phyloP scores from a whole-genome alignment of 2,113 vertebrate species.

The Syrmaticus mikado region DNA sequence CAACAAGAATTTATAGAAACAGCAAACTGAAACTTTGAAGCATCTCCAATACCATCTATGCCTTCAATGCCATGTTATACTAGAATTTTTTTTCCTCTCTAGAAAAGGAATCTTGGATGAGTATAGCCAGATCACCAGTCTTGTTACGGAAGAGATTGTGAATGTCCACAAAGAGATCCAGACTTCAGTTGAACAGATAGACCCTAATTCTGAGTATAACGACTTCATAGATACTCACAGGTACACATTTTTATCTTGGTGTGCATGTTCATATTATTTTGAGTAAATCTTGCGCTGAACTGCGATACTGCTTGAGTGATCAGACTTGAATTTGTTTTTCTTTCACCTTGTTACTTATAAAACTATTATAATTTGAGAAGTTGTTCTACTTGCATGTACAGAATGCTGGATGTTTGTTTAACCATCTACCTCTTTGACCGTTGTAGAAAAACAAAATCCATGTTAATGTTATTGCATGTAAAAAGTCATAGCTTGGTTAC shows the following conservation, averaged over 20 bases:
- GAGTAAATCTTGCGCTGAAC: neutral
- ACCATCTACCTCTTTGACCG: neutral
- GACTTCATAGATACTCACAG: slow-evolving; percentile 92
- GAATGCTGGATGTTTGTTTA: neutral
- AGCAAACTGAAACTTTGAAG: neutral
- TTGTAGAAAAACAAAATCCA: neutral
- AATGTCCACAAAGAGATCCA: slow-evolving; percentile 94
- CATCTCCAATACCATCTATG: neutral
- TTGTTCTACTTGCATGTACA: neutral
- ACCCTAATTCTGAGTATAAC: slow-evolving; percentile 91
- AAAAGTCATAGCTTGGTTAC: neutral
- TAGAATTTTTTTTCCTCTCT: slow-evolving; percentile 53
- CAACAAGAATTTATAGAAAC: neutral
- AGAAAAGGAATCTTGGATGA: slow-evolving; percentile 95
- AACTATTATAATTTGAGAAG: neutral
- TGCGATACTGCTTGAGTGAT: neutral
- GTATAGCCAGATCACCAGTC: slow-evolving; percentile 95
- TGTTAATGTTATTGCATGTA: neutral
- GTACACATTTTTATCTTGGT: slow-evolving; percentile 67
- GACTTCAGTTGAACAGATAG: slow-evolving; percentile 89
- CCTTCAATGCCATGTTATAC: neutral
- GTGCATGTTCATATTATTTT: neutral
- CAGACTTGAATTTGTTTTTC: neutral
- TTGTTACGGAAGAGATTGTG: slow-evolving; percentile 93
- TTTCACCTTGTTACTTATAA: neutral